Percentiles rank a stretch among this genome's conserved stretches.
Conservation (phyloP, 2,888 invertebrate species). For the Blastobasis lacticolella region DNA sequence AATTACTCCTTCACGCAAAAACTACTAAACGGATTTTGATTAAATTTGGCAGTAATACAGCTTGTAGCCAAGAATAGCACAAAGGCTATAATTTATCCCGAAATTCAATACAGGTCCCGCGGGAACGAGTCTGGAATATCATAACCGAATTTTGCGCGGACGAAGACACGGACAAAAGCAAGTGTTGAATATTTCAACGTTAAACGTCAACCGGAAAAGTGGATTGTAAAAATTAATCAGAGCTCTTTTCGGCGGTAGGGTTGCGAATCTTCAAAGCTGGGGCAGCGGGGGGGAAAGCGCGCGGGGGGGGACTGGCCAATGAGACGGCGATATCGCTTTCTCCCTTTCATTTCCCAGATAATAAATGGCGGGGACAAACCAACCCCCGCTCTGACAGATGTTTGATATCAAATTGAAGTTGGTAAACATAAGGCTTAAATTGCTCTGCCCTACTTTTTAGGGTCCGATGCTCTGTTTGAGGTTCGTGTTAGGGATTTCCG, state of each 20-base stretch:
- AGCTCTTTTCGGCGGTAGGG: constrained; percentile 14
- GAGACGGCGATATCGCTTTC: no score
- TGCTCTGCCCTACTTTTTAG: constrained; percentile 1
- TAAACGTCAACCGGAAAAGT: constrained; percentile 12
- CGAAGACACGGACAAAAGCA: no score
- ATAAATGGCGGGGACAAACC: constrained; percentile 25
- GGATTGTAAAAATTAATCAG: constrained; percentile 15
- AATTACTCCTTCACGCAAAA: no score
- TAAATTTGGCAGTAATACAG: no score
- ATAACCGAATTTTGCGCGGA: no score
- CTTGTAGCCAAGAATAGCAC: no score
- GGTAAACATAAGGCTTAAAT: constrained; percentile 5
- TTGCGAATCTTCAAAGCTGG: constrained; percentile 14
- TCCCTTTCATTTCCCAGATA: constrained; percentile 22
- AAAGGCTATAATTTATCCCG: no score
- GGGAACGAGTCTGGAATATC: no score
- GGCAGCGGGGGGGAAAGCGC: constrained; percentile 8
- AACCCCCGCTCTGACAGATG: constrained; percentile 15
- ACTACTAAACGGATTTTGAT: no score
- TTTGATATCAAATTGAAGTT: constrained; percentile 8
- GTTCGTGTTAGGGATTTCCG: no score
- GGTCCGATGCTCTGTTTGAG: neutral
- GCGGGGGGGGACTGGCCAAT: constrained; percentile 8
- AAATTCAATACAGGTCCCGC: no score
- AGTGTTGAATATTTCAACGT: constrained; percentile 1